phyloP scores from a whole-genome alignment of 1,140 invertebrate genomes.

The Aphelinus atriplicis region DNA sequence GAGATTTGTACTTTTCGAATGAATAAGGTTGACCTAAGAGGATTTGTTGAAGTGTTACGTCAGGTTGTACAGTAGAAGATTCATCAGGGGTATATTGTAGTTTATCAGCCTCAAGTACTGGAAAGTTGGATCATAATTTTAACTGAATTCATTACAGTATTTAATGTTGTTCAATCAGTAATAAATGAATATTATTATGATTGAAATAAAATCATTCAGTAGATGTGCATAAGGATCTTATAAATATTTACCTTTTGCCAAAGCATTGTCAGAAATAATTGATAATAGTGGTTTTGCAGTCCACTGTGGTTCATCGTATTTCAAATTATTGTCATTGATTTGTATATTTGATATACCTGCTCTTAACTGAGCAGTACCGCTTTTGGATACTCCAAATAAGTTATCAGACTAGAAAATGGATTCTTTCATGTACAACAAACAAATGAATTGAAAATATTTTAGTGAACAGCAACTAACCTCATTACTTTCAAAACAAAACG shows the following conservation, averaged over 20 bases:
- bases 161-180: background rate
- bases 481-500: constrained; percentile 57
- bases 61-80: constrained; percentile 49
- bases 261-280: constrained; percentile 60
- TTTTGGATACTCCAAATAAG: constrained; percentile 55
- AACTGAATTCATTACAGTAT: background rate
- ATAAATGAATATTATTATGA: constrained; percentile 12
- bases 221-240: constrained; percentile 2
- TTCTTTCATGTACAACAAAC: too few relatives aligned
- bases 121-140: constrained; percentile 2
- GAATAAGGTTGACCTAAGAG: constrained; percentile 62
- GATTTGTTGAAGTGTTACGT: constrained; percentile 62
- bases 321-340: constrained; percentile 49
- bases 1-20: constrained; percentile 66
- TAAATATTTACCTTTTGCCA: constrained; percentile 57
- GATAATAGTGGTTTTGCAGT: constrained; percentile 58
- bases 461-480: constrained; percentile 46
- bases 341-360: constrained; percentile 54
- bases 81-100: constrained; percentile 48
- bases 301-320: constrained; percentile 51
- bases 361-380: constrained; percentile 53
- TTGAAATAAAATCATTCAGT: constrained; percentile 7
- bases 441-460: background rate
- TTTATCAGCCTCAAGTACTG: constrained; percentile 56
- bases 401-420: constrained; percentile 49